Evolutionary conservation across 2,797 vertebrate species (phyloP), one percentile per base, ranked within the genome.

Genomic region (Podarcis lilfordi): DNA sequence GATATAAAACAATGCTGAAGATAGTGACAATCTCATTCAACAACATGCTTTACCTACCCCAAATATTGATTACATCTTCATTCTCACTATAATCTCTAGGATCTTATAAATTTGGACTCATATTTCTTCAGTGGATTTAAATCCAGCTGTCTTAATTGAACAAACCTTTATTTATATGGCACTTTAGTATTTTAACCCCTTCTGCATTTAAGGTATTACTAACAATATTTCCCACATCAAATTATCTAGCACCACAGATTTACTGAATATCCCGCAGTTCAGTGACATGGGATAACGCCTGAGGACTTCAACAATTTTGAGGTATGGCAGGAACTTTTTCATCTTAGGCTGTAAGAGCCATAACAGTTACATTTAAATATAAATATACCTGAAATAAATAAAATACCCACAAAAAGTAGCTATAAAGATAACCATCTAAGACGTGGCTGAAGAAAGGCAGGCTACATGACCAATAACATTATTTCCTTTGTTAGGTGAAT

Each of bases 31-130:
- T 76, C 75, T 72, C 27, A 72, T 88, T 72, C 77, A 81, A 75
- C 45, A 81, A 80, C 45, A 55, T 75, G 40, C 43, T 81, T 45
- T 32, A 89, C 85, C 40, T 23, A 89, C 32, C 79, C 23, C n/a
- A 85, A 74, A 66, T 89, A 81, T 85, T 89, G 88, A 85, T 81
- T 85, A 75, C 71, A 89, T 32, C 25, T 85, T 66, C 59, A 85
- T 85, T 75, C 74, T 89, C 55, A 76, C 13, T 75, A 27, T 89
- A 89, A 85, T 85, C 43, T 68, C 43, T 68, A 27, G 55, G 15
- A 55, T 76, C 1, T 81, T 85, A 80, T 80, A 80, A 69, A 32
- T 81, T 84, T 69, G 71, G 23, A 7, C 32, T 68, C 32, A 32
- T 75, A 23, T 61, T 69, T 32, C 50, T 50, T 27, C 29, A 84